Percentiles rank a stretch among this genome's conserved stretches.
These are phyloP conservation scores for Festucalex cinctus DNA, from an alignment of 2,113 vertebrate species.

Conservation along the genomic window DNA sequence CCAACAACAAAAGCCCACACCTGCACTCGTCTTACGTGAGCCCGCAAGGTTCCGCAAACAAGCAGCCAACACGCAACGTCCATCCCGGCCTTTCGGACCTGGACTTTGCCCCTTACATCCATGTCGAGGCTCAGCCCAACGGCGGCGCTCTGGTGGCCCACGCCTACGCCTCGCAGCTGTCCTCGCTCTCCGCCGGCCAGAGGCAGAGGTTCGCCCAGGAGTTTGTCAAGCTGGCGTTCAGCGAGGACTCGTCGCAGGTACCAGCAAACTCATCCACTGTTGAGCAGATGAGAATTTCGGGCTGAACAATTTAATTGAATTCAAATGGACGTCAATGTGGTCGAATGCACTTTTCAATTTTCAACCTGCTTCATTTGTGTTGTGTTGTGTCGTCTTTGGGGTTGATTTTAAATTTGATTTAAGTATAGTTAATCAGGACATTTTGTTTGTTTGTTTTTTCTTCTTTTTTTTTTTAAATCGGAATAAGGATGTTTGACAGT, in stretches of 20 bases:
- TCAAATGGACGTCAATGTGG: no score
- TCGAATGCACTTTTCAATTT: no score
- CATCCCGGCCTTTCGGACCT: conserved; percentile 79
- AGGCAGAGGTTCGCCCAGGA: conserved; percentile 93
- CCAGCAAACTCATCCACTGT: neutral
- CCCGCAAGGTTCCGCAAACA: conserved; percentile 70
- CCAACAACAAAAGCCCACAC: conserved; percentile 34
- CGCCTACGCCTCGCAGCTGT: conserved; percentile 90
- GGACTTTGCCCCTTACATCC: conserved; percentile 89
- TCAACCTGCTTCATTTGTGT: no score
- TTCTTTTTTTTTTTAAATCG: no score
- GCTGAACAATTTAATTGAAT: no score
- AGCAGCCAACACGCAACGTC: conserved; percentile 9
- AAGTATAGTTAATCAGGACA: no score
- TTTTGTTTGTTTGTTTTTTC: no score
- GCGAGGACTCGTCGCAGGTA: conserved; percentile 84
- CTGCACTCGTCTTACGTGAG: conserved; percentile 12
- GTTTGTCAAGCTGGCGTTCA: conserved; percentile 90
- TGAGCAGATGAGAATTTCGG: no score
- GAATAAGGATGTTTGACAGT: no score
- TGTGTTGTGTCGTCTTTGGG: no score
- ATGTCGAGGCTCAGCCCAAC: conserved; percentile 94
- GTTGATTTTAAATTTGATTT: no score
- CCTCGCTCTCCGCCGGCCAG: conserved; percentile 83
- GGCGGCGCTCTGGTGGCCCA: conserved; percentile 92